phyloP scores from a whole-genome alignment of 2,797 vertebrate genomes.

The Bradypodion ventrale region DNA sequence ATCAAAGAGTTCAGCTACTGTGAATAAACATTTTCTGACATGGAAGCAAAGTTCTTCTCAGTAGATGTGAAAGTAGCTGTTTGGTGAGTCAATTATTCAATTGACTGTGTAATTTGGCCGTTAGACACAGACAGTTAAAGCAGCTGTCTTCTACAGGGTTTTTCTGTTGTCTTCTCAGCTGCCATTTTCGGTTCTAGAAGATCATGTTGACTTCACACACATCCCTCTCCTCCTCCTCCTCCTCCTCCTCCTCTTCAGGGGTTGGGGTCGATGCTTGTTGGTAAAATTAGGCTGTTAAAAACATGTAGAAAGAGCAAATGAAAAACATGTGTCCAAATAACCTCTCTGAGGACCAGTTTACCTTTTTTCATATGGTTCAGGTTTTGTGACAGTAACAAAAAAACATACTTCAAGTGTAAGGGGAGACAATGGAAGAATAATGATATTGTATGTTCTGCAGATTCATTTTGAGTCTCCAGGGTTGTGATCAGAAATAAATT shows the following conservation, averaged over 20 bases:
- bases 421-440: slow-evolving; percentile 24
- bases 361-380: slow-evolving; percentile 9
- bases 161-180: slow-evolving; percentile 12
- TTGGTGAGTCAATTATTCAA: slow-evolving; percentile 10
- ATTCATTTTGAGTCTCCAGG: slow-evolving; percentile 31
- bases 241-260: neutral
- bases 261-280: slow-evolving; percentile 3
- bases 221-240: too few species aligned
- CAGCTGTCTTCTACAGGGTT: slow-evolving; percentile 16
- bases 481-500: slow-evolving; percentile 12
- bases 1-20: neutral
- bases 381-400: slow-evolving; percentile 27
- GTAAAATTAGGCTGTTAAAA: slow-evolving; percentile 17
- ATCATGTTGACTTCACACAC: neutral
- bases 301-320: neutral
- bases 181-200: slow-evolving; percentile 4
- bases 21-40: neutral
- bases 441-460: slow-evolving; percentile 20
- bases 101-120: slow-evolving; percentile 19
- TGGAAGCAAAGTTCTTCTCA: neutral
- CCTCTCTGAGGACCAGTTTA: slow-evolving; percentile 10
- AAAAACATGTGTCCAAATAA: slow-evolving; percentile 22
- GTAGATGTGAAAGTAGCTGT: neutral
- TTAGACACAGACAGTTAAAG: slow-evolving; percentile 5
- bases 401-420: neutral